Conservation (phyloP, 1,140 invertebrate species). For the Grapholita molesta region DNA sequence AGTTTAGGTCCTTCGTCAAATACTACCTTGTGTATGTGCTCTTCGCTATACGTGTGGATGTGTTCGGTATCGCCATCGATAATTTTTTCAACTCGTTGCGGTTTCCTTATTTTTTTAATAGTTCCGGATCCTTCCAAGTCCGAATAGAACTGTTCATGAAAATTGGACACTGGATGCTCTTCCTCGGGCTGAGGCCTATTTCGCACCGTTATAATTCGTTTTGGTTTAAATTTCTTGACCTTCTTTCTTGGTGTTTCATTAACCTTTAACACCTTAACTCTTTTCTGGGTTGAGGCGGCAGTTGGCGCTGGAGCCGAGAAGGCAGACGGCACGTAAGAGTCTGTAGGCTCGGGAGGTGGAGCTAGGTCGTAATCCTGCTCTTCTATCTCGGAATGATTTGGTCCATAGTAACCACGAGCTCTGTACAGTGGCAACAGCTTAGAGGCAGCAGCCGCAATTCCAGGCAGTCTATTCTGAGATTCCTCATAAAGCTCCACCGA, state of each 20-base stretch:
- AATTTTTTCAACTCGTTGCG: conserved; percentile 73
- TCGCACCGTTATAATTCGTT: conserved; percentile 47
- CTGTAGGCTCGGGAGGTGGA: conserved; percentile 36
- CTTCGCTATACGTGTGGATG: conserved; percentile 74
- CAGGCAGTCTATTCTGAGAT: conserved; percentile 33
- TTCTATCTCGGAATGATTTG: conserved; percentile 52
- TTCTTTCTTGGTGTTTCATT: conserved; percentile 62
- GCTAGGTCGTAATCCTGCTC: conserved; percentile 59
- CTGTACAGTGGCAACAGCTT: conserved; percentile 68
- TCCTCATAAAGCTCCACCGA: conserved; percentile 60
- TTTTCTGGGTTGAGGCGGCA: conserved; percentile 40
- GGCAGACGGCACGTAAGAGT: conserved; percentile 34
- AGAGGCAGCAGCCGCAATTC: conserved; percentile 42
- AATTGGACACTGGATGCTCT: conserved; percentile 60
- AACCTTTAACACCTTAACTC: conserved; percentile 66
- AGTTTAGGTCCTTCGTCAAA: conserved; percentile 54
- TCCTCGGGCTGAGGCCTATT: conserved; percentile 47
- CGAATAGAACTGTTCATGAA: conserved; percentile 74
- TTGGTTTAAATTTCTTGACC: conserved; percentile 52
- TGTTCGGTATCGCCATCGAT: conserved; percentile 75
- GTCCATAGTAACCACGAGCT: conserved; percentile 73
- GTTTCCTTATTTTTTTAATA: conserved; percentile 68
- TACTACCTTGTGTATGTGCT: conserved; percentile 73
- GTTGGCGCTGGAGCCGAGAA: conserved; percentile 35
- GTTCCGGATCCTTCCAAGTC: conserved; percentile 62